Conservation (phyloP, 2,797 vertebrate genomes). For the Semaprochilodus insignis region DNA sequence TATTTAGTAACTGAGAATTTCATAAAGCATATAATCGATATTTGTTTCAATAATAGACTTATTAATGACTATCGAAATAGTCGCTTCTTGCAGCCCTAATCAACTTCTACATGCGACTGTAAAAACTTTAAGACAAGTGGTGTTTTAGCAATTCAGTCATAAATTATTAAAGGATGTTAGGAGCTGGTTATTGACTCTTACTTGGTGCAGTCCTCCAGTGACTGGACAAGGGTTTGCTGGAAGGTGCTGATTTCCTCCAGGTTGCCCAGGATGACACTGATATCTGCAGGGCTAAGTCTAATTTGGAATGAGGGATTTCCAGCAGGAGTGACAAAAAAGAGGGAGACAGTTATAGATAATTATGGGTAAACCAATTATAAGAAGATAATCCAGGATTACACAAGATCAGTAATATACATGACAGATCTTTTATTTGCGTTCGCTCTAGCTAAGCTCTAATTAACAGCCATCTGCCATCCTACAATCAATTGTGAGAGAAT, state of each 20-base stretch:
- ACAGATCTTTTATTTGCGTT: background rate
- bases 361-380: constrained; percentile 34
- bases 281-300: constrained; percentile 86
- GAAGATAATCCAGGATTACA: constrained; percentile 22
- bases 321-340: constrained; percentile 14
- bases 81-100: no score
- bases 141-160: constrained; percentile 2
- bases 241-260: constrained; percentile 96
- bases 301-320: constrained; percentile 22
- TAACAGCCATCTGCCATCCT: constrained; percentile 1
- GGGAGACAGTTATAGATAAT: background rate
- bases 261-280: constrained; percentile 89
- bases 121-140: constrained; percentile 24
- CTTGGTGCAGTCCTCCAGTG: constrained; percentile 97
- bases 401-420: constrained; percentile 3
- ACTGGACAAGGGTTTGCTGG: constrained; percentile 97
- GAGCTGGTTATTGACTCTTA: constrained; percentile 74
- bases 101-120: no score
- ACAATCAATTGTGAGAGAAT: background rate
- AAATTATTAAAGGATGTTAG: constrained; percentile 11
- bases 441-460: constrained; percentile 6
- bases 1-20: no score
- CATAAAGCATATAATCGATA: no score
- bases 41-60: no score
- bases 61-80: no score